phyloP scores from a whole-genome alignment of 2,888 invertebrate genomes.

The Barypeithes pellucidus region DNA sequence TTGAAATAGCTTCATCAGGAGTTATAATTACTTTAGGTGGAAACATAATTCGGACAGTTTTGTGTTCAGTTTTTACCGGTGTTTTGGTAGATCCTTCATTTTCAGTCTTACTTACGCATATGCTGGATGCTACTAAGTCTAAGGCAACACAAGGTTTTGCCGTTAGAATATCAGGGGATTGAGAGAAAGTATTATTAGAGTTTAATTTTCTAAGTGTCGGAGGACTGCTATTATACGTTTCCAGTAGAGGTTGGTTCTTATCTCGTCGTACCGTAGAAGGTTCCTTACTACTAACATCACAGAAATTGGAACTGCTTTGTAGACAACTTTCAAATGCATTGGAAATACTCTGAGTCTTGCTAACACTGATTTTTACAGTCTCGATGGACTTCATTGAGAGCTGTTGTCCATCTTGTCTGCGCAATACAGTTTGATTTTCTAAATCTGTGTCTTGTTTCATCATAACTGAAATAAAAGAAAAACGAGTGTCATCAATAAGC shows the following conservation, averaged over 20 bases:
- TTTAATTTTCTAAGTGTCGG: conserved; percentile 60
- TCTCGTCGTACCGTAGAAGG: conserved; percentile 33
- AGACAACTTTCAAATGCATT: conserved; percentile 65
- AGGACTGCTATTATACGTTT: conserved; percentile 72
- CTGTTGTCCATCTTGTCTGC: conserved; percentile 60
- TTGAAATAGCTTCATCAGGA: conserved; percentile 59
- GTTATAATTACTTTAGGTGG: conserved; percentile 60
- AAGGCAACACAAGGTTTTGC: conserved; percentile 76
- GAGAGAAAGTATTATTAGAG: conserved; percentile 41
- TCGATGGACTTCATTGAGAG: conserved; percentile 56
- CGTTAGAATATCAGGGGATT: conserved; percentile 69
- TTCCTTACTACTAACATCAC: conserved; percentile 56
- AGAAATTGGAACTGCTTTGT: conserved; percentile 62
- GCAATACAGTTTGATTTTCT: conserved; percentile 76
- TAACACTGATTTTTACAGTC: conserved; percentile 31
- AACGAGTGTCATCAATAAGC: too few relatives aligned
- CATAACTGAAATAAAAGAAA: conserved; percentile 70
- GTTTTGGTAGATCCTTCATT: conserved; percentile 26
- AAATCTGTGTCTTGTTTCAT: conserved; percentile 79
- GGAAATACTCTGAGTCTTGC: conserved; percentile 60
- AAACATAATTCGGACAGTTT: conserved; percentile 53
- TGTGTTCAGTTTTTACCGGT: conserved; percentile 47
- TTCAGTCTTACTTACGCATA: conserved; percentile 45
- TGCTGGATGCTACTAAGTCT: conserved; percentile 69
- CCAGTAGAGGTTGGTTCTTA: conserved; percentile 62